These are phyloP conservation scores for Mus caroli DNA, from an alignment of 2,797 vertebrate genomes.

Conservation along the genomic window DNA sequence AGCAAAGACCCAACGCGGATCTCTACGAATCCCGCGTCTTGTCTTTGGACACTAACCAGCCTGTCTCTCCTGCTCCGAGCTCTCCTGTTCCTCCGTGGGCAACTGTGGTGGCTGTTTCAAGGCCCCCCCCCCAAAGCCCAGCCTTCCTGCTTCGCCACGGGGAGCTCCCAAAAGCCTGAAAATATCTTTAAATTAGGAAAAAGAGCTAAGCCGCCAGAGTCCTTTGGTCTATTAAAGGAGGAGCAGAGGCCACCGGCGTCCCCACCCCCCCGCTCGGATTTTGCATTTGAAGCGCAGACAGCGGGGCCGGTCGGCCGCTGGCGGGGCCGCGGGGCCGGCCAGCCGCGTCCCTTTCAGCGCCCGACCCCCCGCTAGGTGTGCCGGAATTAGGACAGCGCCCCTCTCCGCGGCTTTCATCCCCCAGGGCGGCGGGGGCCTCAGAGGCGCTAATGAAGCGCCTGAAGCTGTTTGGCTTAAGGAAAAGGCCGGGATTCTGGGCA, in stretches of 20 bases:
- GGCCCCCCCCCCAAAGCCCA: conserved; percentile 35
- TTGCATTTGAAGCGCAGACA: conserved; percentile 78
- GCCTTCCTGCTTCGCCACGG: conserved; percentile 78
- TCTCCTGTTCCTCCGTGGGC: background rate
- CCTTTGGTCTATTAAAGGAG: conserved; percentile 83
- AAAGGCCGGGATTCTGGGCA: background rate
- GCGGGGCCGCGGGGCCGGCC: conserved; percentile 65
- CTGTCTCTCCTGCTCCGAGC: background rate
- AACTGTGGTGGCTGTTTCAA: conserved; percentile 68
- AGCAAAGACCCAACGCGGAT: background rate
- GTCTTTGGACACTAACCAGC: background rate
- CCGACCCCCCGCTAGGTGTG: conserved; percentile 74
- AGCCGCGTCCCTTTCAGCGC: conserved; percentile 75
- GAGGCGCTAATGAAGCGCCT: conserved; percentile 73
- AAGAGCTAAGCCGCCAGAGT: conserved; percentile 80
- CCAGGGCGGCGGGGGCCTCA: conserved; percentile 63
- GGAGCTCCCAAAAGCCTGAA: conserved; percentile 79
- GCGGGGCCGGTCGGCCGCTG: conserved; percentile 58
- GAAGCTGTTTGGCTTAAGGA: background rate
- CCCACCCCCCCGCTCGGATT: conserved; percentile 38
- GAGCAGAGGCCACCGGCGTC: conserved; percentile 80
- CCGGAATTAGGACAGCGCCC: conserved; percentile 78
- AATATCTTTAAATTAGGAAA: conserved; percentile 86
- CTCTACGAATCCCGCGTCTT: background rate
- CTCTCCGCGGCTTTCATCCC: conserved; percentile 66